Evolutionary conservation across 2,113 vertebrate species (phyloP), one percentile per base, ranked within the genome.

Genomic region (Syngnathoides biaculeatus): DNA sequence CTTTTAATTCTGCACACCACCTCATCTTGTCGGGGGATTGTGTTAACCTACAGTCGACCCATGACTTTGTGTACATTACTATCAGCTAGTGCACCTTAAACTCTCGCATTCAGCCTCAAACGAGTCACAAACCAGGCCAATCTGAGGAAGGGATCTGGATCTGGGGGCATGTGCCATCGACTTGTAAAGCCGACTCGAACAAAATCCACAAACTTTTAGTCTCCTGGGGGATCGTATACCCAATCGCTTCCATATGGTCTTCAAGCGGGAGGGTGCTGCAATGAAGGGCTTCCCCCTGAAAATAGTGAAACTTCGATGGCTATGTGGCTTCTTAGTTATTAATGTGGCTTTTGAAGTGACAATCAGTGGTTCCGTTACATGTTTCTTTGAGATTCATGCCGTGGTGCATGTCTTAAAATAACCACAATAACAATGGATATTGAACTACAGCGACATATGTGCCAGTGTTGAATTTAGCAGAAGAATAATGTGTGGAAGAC

Each of bases 191-290:
- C 79, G 79, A 84, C 81, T 86, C 71, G 77, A 79, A 82, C 82
- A 74, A 84, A 77, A 84, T 79, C 84, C 79, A 80, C 76, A 88
- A 84, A 84, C 74, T 73, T 55, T 78, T 71, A 73, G 80, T 81
- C 73, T 82, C 76, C 74, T 80, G 62, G 45, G 77, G 78, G 79
- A 84, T 78, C 81, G 76, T 71, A 73, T 75, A 59, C 81, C 69
- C 81, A 90, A 90, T 83, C 77, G 68, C 82, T 89, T 89, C 89
- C 89, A 90, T 87, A 87, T 90, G 89, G 80, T 75, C 81, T 83
- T 79, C n/a, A 81, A 79, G 79, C 73, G 71, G 73, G 64, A 86
- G 80, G 79, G 80, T 14, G 78, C 72, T 45, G 24, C 81, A 81
- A 89, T 86, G 78, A 83, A 91, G 50, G 73, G 57, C 30, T 48